Evolutionary conservation across 2,113 vertebrate species (phyloP), one percentile per base, ranked within the genome.

Genomic region (Trematocara unimaculatum): DNA sequence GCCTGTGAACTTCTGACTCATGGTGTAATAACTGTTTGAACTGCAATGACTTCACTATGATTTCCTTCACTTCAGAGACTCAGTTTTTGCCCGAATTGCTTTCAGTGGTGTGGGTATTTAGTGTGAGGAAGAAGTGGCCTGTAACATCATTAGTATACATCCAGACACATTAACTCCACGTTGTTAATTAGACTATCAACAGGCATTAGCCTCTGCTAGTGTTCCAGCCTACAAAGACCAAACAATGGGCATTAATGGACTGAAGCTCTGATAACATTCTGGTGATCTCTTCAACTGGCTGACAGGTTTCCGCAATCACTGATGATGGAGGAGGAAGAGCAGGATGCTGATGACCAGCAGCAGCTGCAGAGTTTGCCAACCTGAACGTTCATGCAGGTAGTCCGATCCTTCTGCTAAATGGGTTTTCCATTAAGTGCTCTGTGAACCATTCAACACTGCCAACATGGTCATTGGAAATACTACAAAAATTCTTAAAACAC

Each of bases 131-230:
- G 77, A 82, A 89, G 80, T 54, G 85, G 42, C 84, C 87, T 49
- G 78, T 92, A 85, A 85, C 88, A 77, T 94, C 87, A 87, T 90
- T 90, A 91, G 77, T 26, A 42, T 60, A 87, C 86, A 87, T 90
- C 87, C 87, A 83, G 83, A 91, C 80, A 81, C 86, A 93, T 94
- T 94, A 92, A 91, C 87, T 87, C 91, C 91, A 89, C 4, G 60
- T 62, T 14, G 35, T 85, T 89, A 90, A 94, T 93, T 84, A 86
- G 90, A 86, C 87, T 84, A 92, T 93, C 92, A 91, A 26, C 81
- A 74, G 23, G 51, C 90, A 91, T 93, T 91, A 93, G 47, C 80
- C 79, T 89, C 86, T 47, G 67, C 82, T 83, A 58, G 79, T 79
- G n/a, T 62, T 62, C 49, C 5, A 47, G 86, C 58, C 81, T 40